These are phyloP conservation scores for Sepioteuthis lessoniana DNA, from an alignment of 2,888 invertebrate species.

Conservation along the genomic window DNA sequence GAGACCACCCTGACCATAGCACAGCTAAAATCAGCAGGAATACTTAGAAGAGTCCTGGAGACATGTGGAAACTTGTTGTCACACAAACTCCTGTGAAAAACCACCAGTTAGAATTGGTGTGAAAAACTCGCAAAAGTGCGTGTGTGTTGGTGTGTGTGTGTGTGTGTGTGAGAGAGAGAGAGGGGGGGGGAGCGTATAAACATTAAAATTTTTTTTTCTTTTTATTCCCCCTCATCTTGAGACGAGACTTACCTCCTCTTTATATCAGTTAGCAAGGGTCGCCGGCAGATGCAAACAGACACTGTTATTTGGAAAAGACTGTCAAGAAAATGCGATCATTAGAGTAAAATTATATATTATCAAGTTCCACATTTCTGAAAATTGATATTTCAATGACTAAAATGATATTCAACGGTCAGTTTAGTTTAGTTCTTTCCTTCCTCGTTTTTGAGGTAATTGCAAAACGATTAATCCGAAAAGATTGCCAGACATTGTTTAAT, in stretches of 20 bases:
- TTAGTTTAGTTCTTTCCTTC: background rate
- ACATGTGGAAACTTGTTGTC: too few species aligned
- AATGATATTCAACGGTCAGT: background rate
- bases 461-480: constrained; percentile 17
- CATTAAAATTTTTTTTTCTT: too few species aligned
- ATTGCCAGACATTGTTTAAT: background rate
- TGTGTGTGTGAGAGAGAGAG: background rate
- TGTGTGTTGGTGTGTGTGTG: background rate
- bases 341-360: constrained; percentile 23
- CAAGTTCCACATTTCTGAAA: background rate
- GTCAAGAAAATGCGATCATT: constrained; percentile 1
- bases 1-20: too few species aligned
- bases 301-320: constrained; percentile 2
- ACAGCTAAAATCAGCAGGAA: too few species aligned
- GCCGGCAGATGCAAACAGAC: background rate
- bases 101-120: too few species aligned
- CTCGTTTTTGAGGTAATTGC: background rate
- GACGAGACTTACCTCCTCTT: background rate
- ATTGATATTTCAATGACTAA: constrained; percentile 14
- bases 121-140: background rate
- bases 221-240: too few species aligned
- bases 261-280: background rate
- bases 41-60: too few species aligned
- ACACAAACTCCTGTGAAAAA: too few species aligned
- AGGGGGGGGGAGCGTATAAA: too few species aligned